Percentiles rank a stretch among this genome's conserved stretches.
These are phyloP conservation scores for Stichodactyla helianthus DNA, from an alignment of 64 coral and sea anemone species.

Conservation along the genomic window DNA sequence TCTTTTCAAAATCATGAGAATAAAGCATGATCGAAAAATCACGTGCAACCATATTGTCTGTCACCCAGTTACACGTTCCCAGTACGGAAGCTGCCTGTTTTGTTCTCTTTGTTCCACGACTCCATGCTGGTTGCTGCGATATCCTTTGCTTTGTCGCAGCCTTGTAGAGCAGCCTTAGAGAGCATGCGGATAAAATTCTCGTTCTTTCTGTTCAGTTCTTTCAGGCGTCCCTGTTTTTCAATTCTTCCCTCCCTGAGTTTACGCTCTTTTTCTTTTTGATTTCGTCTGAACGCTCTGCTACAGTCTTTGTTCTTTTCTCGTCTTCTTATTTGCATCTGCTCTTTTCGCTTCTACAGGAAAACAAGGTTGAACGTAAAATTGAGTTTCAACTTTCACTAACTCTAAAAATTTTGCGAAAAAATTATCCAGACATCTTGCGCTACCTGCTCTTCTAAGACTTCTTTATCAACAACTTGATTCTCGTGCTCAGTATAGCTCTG, in stretches of 20 bases:
- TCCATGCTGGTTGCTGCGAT: neutral
- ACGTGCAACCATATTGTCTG: neutral
- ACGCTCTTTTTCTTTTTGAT: slow-evolving; percentile 12
- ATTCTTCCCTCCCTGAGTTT: neutral
- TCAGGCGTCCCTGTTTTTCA: neutral
- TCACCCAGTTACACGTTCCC: neutral
- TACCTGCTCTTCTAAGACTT: slow-evolving; percentile 2
- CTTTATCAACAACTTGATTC: neutral
- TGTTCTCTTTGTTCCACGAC: slow-evolving; percentile 2
- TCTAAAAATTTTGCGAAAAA: too few species aligned
- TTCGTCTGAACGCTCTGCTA: neutral
- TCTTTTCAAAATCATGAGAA: neutral
- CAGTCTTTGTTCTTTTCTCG: slow-evolving; percentile 22
- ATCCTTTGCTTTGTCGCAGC: neutral
- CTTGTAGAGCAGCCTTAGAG: neutral
- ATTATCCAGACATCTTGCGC: too few species aligned
- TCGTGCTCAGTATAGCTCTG: neutral
- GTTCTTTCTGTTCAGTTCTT: neutral
- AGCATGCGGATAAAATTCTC: slow-evolving; percentile 18
- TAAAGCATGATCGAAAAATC: neutral
- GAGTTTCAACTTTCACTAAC: neutral
- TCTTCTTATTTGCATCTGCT: slow-evolving; percentile 18
- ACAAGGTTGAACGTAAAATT: neutral
- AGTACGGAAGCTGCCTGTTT: neutral
- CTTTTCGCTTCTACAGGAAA: neutral